Percentiles rank a stretch among this genome's conserved stretches.
Conservation (phyloP, 2,888 invertebrate genomes). For the Aspidiotus destructor region DNA sequence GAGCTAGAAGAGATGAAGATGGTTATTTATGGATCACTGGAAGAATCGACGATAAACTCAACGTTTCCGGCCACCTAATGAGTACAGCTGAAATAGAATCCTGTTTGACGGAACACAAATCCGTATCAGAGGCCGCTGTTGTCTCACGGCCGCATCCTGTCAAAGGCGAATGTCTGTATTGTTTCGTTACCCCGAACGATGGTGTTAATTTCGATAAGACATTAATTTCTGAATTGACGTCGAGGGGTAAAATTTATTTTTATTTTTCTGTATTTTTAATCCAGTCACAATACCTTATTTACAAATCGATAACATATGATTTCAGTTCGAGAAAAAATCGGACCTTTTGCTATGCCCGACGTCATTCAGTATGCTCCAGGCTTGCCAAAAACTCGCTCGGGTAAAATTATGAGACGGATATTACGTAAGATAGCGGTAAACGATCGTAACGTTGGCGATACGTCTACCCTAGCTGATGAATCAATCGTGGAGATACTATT, state of each 20-base stretch:
- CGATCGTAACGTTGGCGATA: constrained; percentile 83
- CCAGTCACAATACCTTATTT: background rate
- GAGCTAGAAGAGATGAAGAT: constrained; percentile 81
- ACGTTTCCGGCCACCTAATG: constrained; percentile 95
- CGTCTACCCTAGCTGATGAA: constrained; percentile 87
- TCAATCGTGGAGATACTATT: constrained; percentile 73
- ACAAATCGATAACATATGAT: constrained; percentile 10
- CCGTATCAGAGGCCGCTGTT: constrained; percentile 89
- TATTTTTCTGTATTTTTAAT: background rate
- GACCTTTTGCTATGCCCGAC: constrained; percentile 93
- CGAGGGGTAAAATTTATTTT: constrained; percentile 43
- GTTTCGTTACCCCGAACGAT: constrained; percentile 86
- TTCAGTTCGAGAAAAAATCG: constrained; percentile 79
- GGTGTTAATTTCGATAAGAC: constrained; percentile 59
- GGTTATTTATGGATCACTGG: constrained; percentile 96
- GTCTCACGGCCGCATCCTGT: constrained; percentile 88
- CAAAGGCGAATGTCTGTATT: constrained; percentile 95
- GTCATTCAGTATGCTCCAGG: constrained; percentile 87
- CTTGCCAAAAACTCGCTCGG: constrained; percentile 92
- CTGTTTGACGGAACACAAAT: constrained; percentile 63
- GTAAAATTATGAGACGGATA: constrained; percentile 95
- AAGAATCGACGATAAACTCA: constrained; percentile 95
- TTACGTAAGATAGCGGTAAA: constrained; percentile 85
- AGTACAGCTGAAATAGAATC: constrained; percentile 91
- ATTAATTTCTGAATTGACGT: constrained; percentile 61